Percentiles rank a stretch among this genome's conserved stretches.
phyloP scores from a whole-genome alignment of 2,113 vertebrate species.

The Proteles cristata region DNA sequence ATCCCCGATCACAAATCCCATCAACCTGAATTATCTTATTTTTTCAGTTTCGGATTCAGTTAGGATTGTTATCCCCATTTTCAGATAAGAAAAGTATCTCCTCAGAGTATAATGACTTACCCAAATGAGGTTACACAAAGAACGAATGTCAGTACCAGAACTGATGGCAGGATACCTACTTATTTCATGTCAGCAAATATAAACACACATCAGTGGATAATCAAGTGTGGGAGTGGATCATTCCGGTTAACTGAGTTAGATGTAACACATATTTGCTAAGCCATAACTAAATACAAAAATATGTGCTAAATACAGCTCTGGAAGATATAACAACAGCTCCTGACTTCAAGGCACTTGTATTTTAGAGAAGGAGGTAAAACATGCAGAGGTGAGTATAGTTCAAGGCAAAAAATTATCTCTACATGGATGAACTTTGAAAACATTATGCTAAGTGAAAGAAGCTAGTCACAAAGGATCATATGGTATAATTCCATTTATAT shows the following conservation, averaged over 20 bases:
- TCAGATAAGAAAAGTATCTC: slow-evolving; percentile 25
- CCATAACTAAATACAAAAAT: slow-evolving; percentile 39
- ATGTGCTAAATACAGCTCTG: not conserved
- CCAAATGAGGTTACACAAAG: not conserved
- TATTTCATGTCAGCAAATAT: not conserved
- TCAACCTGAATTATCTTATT: slow-evolving; percentile 33
- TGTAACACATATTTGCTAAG: not conserved
- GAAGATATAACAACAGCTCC: not conserved
- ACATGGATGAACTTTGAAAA: slow-evolving; percentile 24
- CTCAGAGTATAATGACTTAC: not conserved
- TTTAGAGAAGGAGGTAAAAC: not conserved
- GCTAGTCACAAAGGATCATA: not conserved
- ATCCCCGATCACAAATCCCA: slow-evolving; percentile 32
- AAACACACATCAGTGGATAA: not conserved
- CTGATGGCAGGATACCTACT: not conserved
- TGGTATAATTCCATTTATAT: not conserved
- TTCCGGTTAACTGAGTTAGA: slow-evolving; percentile 41
- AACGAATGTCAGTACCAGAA: not conserved
- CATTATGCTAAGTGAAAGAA: slow-evolving; percentile 42
- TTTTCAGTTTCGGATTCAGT: not conserved
- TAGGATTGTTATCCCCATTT: not conserved
- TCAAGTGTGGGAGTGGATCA: not conserved
- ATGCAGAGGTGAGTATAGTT: not conserved
- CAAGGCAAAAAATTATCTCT: not conserved
- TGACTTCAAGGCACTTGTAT: not conserved